phyloP scores from a whole-genome alignment of 2,113 vertebrate species.

The Uria aalge region DNA sequence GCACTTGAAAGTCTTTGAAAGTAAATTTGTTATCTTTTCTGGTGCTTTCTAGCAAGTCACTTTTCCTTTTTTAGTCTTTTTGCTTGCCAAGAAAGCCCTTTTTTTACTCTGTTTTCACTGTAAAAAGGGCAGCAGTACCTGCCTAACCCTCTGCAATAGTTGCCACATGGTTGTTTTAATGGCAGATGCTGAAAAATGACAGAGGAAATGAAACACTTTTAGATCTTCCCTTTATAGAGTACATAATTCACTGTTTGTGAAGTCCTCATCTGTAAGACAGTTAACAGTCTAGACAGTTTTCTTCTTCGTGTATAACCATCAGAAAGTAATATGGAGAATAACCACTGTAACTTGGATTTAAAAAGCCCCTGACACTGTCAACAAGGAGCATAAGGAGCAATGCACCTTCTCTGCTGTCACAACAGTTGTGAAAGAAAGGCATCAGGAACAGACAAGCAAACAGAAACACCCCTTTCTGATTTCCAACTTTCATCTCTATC shows the following conservation, averaged over 20 bases:
- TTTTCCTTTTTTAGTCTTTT: background rate
- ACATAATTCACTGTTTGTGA: background rate
- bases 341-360: background rate
- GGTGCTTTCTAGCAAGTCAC: background rate
- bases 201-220: background rate
- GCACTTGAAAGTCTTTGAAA: background rate
- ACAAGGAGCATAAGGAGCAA: background rate
- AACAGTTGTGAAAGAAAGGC: accelerated
- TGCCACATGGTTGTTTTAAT: background rate
- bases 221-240: background rate
- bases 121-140: background rate
- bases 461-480: background rate
- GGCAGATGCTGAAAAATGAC: background rate
- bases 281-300: background rate
- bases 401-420: background rate
- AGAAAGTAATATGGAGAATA: background rate
- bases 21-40: background rate
- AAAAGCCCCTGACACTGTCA: background rate
- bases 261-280: background rate
- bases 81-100: background rate
- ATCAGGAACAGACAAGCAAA: background rate
- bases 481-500: background rate
- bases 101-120: background rate
- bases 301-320: background rate
- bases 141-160: background rate